These are phyloP conservation scores for Mechanitis messenoides DNA, from an alignment of 2,888 invertebrate species.

Conservation along the genomic window DNA sequence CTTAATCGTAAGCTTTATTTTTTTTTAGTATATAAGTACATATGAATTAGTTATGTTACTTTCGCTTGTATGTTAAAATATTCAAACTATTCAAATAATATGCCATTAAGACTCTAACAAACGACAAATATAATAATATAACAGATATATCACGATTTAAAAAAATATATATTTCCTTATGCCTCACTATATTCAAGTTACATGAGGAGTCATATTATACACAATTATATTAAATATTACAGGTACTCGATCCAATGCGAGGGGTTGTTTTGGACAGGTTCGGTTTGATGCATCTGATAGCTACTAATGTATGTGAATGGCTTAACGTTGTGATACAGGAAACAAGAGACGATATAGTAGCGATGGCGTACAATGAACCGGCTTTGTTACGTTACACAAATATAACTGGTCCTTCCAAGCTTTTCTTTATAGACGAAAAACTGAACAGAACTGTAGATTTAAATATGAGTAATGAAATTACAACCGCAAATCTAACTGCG, in stretches of 20 bases:
- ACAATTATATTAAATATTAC: slow-evolving; percentile 26
- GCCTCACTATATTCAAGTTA: too few species aligned
- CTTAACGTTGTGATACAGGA: slow-evolving; percentile 90
- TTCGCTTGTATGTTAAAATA: too few species aligned
- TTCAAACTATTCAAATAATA: too few species aligned
- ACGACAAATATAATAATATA: not conserved
- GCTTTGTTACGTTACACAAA: slow-evolving; percentile 55
- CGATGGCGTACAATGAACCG: slow-evolving; percentile 57
- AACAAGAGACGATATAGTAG: slow-evolving; percentile 88
- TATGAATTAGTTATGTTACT: too few species aligned
- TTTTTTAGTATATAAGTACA: too few species aligned
- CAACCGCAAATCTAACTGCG: slow-evolving; percentile 36
- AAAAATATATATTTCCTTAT: too few species aligned
- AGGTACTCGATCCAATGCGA: slow-evolving; percentile 68
- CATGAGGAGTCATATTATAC: too few species aligned
- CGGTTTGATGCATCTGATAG: slow-evolving; percentile 95
- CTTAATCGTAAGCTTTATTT: too few species aligned
- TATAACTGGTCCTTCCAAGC: slow-evolving; percentile 47
- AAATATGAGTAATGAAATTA: slow-evolving; percentile 15
- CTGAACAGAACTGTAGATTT: slow-evolving; percentile 43
- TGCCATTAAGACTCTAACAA: too few species aligned
- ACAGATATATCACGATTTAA: not conserved
- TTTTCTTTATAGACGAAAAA: slow-evolving; percentile 40
- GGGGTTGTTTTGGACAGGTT: slow-evolving; percentile 80
- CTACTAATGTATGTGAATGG: slow-evolving; percentile 96